A percentile compares a stretch with the other conserved stretches of the same genome.
Conservation (phyloP, 2,797 vertebrate genomes). For the Caiman crocodilus region DNA sequence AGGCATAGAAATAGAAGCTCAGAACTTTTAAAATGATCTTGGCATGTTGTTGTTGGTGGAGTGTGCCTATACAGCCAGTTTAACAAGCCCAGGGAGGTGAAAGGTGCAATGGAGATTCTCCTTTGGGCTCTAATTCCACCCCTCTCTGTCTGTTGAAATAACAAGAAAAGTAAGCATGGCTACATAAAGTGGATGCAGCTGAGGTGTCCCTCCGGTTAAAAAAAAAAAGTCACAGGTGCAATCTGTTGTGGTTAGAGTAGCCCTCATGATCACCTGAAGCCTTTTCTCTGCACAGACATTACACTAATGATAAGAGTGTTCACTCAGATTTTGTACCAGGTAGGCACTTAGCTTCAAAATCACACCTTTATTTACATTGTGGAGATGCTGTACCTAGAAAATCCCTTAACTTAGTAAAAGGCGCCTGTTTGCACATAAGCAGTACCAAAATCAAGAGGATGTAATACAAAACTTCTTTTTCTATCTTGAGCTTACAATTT, state of each 20-base stretch:
- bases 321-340: not conserved
- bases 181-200: not conserved
- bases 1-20: not conserved
- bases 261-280: not conserved
- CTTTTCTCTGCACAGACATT: not conserved
- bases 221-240: not conserved
- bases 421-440: not conserved
- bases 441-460: not conserved
- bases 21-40: not conserved
- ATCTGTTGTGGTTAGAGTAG: not conserved
- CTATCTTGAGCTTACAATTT: not conserved
- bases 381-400: not conserved
- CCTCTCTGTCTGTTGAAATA: not conserved
- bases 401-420: not conserved
- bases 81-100: not conserved
- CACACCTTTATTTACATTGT: not conserved
- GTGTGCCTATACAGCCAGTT: not conserved
- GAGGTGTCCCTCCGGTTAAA: not conserved
- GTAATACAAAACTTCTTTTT: not conserved
- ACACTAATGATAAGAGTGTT: not conserved
- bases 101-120: no score
- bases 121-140: not conserved
- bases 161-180: not conserved
- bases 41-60: not conserved
- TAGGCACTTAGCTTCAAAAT: not conserved